A percentile compares a stretch with the other conserved stretches of the same genome.
These are phyloP conservation scores for Calephelis virginiensis DNA, from an alignment of 1,140 invertebrate species.

Conservation along the genomic window DNA sequence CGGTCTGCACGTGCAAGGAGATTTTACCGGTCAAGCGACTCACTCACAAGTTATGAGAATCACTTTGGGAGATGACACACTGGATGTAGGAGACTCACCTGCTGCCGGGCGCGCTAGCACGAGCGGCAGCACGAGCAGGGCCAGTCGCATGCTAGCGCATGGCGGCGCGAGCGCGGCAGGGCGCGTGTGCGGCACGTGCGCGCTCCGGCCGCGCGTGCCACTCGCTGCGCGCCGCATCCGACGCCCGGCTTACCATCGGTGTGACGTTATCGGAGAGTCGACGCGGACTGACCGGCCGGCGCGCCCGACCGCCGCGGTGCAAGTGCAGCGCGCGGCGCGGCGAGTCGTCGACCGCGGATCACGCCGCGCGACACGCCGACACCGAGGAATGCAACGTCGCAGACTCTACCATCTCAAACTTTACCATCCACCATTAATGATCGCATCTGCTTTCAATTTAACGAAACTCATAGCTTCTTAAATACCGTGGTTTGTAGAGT, in stretches of 20 bases:
- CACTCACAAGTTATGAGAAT: constrained; percentile 33
- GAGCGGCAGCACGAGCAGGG: constrained; percentile 68
- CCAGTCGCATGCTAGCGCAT: constrained; percentile 69
- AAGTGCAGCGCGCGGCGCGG: constrained; percentile 36
- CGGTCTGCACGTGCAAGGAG: constrained; percentile 29
- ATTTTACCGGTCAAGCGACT: constrained; percentile 40
- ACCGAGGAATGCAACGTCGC: constrained; percentile 19
- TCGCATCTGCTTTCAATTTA: background rate
- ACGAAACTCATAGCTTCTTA: no score
- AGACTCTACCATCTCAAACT: constrained; percentile 27
- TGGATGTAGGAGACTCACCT: constrained; percentile 43
- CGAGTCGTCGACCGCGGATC: constrained; percentile 43
- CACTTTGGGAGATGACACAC: background rate
- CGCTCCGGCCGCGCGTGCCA: constrained; percentile 33
- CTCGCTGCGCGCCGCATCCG: constrained; percentile 45
- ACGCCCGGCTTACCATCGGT: constrained; percentile 46
- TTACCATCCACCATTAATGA: constrained; percentile 12
- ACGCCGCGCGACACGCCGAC: background rate
- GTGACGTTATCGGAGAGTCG: constrained; percentile 53
- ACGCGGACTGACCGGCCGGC: constrained; percentile 54
- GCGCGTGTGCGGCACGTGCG: constrained; percentile 52
- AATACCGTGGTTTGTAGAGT: no score
- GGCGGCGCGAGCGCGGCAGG: constrained; percentile 63
- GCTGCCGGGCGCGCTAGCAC: constrained; percentile 67
- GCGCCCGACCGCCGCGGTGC: constrained; percentile 32